These are phyloP conservation scores for Chaenodraco wilsoni DNA, from an alignment of 2,797 vertebrate genomes.

Conservation along the genomic window DNA sequence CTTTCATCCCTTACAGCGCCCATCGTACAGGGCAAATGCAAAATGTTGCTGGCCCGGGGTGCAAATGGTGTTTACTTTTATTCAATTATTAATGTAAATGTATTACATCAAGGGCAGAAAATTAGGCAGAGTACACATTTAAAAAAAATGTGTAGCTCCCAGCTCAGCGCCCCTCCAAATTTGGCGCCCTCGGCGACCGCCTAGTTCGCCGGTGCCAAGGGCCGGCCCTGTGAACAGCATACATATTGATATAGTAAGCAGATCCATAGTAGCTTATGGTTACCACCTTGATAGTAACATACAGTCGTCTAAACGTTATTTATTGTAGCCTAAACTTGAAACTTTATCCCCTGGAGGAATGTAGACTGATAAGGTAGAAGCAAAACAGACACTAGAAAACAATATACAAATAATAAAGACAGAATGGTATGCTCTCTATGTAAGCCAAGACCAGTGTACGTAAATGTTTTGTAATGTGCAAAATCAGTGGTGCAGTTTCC, in stretches of 20 bases:
- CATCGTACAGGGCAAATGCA: too few species aligned
- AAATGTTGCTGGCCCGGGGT: too few species aligned
- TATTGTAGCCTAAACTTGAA: neutral
- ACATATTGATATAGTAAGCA: neutral
- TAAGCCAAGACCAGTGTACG: neutral
- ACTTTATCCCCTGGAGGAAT: neutral
- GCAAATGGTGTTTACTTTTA: too few species aligned
- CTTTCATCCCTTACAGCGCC: too few species aligned
- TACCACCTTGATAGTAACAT: neutral
- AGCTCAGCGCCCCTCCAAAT: too few species aligned
- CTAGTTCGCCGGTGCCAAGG: too few species aligned
- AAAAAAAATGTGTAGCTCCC: too few species aligned
- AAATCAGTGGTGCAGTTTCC: neutral
- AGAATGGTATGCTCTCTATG: neutral
- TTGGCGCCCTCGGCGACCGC: too few species aligned
- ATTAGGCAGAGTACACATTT: too few species aligned
- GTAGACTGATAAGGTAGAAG: neutral
- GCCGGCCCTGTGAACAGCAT: neutral
- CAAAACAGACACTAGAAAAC: neutral
- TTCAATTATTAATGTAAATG: too few species aligned
- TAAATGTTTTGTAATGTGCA: neutral
- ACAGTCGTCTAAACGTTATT: neutral
- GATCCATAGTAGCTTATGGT: neutral
- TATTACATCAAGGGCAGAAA: too few species aligned
- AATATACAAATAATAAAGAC: neutral